These are phyloP conservation scores for Poecile montanus DNA, from an alignment of 2,797 vertebrate species.

Conservation along the genomic window DNA sequence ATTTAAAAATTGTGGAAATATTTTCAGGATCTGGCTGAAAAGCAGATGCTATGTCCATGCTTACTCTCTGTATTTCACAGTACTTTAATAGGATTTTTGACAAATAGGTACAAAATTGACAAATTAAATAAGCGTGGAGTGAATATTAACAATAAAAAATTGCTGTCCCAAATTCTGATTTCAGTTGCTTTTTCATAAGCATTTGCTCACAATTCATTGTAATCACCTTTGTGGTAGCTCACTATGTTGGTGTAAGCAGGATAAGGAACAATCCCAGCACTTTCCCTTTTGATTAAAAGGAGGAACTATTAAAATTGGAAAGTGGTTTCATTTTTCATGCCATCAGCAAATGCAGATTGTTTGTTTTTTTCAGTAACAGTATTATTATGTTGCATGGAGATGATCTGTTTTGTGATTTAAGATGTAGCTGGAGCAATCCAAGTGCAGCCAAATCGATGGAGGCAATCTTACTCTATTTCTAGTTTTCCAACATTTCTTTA, in stretches of 20 bases:
- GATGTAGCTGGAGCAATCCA: constrained; percentile 9
- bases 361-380: constrained; percentile 18
- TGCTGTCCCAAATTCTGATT: not conserved
- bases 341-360: not conserved
- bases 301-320: not conserved
- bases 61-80: not conserved
- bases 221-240: not conserved
- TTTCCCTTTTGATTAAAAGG: not conserved
- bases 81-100: not conserved
- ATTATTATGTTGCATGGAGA: constrained; percentile 2
- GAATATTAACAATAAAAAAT: not conserved
- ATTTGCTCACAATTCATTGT: not conserved
- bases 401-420: constrained; percentile 22
- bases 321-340: not conserved
- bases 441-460: constrained; percentile 18
- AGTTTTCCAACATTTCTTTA: constrained; percentile 54
- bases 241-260: not conserved
- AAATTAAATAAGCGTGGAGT: not conserved
- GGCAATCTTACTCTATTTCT: constrained; percentile 8
- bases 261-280: not conserved
- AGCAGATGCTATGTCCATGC: not conserved
- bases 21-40: constrained; percentile 25
- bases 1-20: constrained; percentile 25
- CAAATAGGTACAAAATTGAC: not conserved
- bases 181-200: not conserved